Conservation (phyloP, 2,113 vertebrate genomes). For the Chauna torquata region DNA sequence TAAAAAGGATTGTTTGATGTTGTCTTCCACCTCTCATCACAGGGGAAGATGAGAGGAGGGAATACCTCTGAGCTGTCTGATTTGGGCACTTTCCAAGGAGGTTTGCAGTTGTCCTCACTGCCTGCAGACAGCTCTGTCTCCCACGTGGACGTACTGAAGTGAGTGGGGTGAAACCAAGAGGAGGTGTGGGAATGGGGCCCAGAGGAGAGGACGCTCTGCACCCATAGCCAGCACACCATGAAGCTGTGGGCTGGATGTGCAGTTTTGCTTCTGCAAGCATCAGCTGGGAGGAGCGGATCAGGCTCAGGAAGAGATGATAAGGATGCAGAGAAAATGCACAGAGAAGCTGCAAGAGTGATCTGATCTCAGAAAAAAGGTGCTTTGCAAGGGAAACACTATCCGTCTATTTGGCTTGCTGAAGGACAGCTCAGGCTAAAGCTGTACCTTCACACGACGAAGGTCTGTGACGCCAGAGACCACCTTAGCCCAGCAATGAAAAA, state of each 20-base stretch:
- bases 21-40: neutral
- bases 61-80: neutral
- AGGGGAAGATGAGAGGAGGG: neutral
- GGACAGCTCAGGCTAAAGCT: neutral
- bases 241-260: neutral
- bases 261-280: neutral
- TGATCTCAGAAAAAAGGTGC: neutral
- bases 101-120: neutral
- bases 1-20: neutral
- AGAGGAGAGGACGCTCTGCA: neutral
- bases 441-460: neutral
- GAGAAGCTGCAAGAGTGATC: neutral
- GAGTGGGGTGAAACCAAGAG: neutral
- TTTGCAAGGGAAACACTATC: neutral
- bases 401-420: neutral
- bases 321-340: neutral
- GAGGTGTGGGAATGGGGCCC: neutral
- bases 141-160: neutral
- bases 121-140: rapidly evolving
- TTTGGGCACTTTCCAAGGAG: neutral
- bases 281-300: neutral
- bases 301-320: neutral
- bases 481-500: neutral
- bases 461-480: neutral
- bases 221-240: rapidly evolving